These are phyloP conservation scores for Cyclopterus lumpus DNA, from an alignment of 2,797 vertebrate species.

Conservation along the genomic window DNA sequence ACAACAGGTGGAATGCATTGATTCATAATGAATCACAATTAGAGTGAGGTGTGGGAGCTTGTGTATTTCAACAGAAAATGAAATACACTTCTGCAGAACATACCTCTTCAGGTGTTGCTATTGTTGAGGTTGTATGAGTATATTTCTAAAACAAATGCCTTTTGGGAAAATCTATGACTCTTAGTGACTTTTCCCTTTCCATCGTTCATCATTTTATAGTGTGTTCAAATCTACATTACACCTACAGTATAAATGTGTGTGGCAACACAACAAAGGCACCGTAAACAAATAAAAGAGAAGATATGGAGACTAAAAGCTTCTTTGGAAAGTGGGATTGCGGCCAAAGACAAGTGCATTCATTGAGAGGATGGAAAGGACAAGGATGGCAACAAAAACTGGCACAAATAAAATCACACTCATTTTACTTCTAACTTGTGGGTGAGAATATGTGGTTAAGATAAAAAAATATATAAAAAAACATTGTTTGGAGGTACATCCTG, in stretches of 20 bases:
- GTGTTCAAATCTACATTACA: not conserved
- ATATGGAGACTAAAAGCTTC: not conserved
- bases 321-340: not conserved
- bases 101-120: not conserved
- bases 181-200: not conserved
- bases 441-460: not conserved
- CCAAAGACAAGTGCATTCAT: not conserved
- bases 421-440: not conserved
- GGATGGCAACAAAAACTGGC: not conserved
- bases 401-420: not conserved
- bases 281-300: not conserved
- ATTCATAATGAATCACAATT: conserved; percentile 41
- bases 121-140: not conserved
- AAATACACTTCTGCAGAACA: not conserved
- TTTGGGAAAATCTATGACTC: not conserved
- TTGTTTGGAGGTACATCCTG: not conserved
- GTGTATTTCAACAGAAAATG: not conserved
- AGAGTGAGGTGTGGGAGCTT: conserved; percentile 4
- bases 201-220: not conserved
- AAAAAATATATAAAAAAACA: too few relatives aligned
- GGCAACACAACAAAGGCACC: not conserved
- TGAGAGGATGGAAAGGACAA: not conserved
- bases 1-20: conserved; percentile 16
- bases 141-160: not conserved
- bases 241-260: not conserved